A percentile compares a stretch with the other conserved stretches of the same genome.
Evolutionary conservation across 1,140 invertebrate genomes (phyloP).

Genomic region (Bombyx mori): DNA sequence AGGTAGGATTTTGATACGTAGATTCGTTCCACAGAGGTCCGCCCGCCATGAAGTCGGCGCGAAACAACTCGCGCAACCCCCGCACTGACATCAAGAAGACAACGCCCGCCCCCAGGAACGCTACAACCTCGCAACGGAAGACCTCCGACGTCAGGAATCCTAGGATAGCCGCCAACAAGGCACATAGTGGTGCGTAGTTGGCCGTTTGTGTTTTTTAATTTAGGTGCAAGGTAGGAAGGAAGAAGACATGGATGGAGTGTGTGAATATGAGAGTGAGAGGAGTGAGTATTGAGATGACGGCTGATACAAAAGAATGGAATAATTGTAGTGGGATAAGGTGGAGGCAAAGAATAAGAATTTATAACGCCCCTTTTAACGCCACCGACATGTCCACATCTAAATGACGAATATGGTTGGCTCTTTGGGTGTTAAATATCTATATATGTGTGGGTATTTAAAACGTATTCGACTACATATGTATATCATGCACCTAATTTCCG

Average conservation of each 20-base stretch:
- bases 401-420: too few species aligned
- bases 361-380: too few species aligned
- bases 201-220: not conserved
- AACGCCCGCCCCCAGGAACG: constrained; percentile 27
- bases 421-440: too few species aligned
- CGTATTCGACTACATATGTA: too few species aligned
- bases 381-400: too few species aligned
- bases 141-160: constrained; percentile 52
- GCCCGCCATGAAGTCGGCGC: constrained; percentile 48
- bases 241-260: not conserved
- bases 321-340: too few species aligned
- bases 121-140: constrained; percentile 52
- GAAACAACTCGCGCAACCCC: constrained; percentile 44
- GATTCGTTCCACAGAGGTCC: constrained; percentile 34
- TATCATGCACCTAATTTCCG: too few species aligned
- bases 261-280: not conserved
- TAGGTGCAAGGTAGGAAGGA: not conserved
- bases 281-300: not conserved
- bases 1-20: not conserved
- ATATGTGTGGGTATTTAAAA: too few species aligned
- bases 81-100: constrained; percentile 42
- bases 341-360: too few species aligned
- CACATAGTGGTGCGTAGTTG: constrained; percentile 44
- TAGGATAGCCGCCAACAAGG: constrained; percentile 41
- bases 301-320: not conserved